A percentile compares a stretch with the other conserved stretches of the same genome.
Conservation (phyloP, 1,140 invertebrate species). For the Papilio polyxenes region DNA sequence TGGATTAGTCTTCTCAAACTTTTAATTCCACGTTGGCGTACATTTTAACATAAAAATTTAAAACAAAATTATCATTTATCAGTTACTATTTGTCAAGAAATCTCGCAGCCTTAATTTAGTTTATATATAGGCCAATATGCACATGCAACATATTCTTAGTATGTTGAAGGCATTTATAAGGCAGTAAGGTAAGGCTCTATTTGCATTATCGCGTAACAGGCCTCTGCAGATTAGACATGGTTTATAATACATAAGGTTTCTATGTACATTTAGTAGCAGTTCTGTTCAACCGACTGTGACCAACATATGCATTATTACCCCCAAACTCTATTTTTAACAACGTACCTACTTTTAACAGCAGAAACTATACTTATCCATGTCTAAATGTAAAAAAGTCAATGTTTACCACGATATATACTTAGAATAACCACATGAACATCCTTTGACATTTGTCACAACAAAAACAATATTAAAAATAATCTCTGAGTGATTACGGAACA, state of each 20-base stretch:
- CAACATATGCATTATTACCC: background rate
- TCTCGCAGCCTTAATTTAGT: no score
- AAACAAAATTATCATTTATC: no score
- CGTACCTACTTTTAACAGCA: no score
- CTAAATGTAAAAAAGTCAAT: no score
- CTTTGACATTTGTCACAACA: constrained; percentile 1
- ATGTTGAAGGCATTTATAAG: background rate
- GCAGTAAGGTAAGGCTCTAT: background rate
- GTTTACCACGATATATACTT: no score
- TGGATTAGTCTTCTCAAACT: no score
- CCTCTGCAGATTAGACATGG: constrained; percentile 1
- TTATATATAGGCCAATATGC: background rate
- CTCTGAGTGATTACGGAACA: background rate
- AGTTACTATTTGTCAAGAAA: no score
- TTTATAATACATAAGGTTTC: constrained; percentile 18
- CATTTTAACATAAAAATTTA: no score
- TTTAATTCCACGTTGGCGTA: no score
- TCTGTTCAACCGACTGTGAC: background rate
- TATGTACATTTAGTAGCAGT: background rate
- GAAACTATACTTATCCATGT: no score
- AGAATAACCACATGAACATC: background rate
- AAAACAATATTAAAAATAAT: background rate
- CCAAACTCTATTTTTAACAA: background rate
- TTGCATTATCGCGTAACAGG: constrained; percentile 1
- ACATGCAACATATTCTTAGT: background rate